Conservation (phyloP, 2,797 vertebrate species). For the Eutrigla gurnardus region DNA sequence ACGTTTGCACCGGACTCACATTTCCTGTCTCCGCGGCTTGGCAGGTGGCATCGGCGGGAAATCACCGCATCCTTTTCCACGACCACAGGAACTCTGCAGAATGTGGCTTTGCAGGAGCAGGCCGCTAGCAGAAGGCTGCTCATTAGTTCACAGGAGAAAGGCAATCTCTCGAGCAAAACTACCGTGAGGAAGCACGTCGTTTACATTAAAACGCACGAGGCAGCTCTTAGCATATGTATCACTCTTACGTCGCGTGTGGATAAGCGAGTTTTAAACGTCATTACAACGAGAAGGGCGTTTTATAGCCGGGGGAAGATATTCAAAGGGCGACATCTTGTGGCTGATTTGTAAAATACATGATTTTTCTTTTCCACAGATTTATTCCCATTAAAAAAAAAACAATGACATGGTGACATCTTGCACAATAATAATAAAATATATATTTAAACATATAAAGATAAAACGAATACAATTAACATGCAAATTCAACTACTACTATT, state of each 20-base stretch:
- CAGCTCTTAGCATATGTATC: neutral
- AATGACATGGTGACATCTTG: neutral
- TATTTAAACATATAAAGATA: neutral
- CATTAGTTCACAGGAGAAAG: constrained; percentile 15
- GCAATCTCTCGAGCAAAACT: neutral
- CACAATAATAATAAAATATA: neutral
- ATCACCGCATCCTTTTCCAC: constrained; percentile 69
- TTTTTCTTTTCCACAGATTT: neutral
- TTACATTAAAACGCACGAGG: neutral
- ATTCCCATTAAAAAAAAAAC: neutral
- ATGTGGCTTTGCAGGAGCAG: constrained; percentile 58
- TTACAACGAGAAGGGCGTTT: neutral
- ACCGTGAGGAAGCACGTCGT: neutral
- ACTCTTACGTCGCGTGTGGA: neutral
- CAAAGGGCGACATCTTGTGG: constrained; percentile 91
- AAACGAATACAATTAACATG: neutral
- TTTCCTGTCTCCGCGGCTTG: constrained; percentile 74
- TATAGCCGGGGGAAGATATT: constrained; percentile 33
- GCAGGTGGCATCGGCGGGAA: constrained; percentile 76
- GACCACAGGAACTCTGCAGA: constrained; percentile 67
- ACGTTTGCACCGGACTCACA: constrained; percentile 55
- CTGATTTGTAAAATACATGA: constrained; percentile 58
- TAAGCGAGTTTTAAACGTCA: constrained; percentile 4
- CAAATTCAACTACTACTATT: neutral
- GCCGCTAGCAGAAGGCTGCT: constrained; percentile 26